Conservation (phyloP, 2,888 invertebrate species). For the Trissolcus brochymenae region DNA sequence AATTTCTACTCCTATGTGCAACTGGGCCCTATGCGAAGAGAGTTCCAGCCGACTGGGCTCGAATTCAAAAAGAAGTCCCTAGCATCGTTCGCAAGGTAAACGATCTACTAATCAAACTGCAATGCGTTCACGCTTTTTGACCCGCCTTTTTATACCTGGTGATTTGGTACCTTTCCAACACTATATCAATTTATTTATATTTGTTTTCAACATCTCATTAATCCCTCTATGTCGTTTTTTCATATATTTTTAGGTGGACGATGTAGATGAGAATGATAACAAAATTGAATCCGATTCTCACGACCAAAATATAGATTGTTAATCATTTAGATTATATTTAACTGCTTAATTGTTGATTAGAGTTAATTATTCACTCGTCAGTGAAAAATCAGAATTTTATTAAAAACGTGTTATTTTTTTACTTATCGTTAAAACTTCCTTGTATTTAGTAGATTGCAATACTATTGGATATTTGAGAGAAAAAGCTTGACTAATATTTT, state of each 20-base stretch:
- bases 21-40: conserved; percentile 78
- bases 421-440: neutral
- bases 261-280: conserved; percentile 6
- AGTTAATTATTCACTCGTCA: too few relatives aligned
- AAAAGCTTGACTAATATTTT: conserved; percentile 30
- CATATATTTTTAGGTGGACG: conserved; percentile 6
- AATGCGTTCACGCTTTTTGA: neutral
- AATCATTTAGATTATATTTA: too few relatives aligned
- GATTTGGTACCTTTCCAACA: neutral
- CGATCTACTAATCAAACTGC: neutral
- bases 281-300: neutral
- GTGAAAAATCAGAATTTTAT: too few relatives aligned
- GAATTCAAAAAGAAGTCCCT: conserved; percentile 78
- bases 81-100: conserved; percentile 78
- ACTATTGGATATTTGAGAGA: neutral
- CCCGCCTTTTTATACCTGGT: neutral
- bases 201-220: neutral
- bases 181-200: neutral
- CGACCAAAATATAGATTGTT: too few relatives aligned
- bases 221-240: conserved; percentile 2
- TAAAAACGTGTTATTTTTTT: neutral
- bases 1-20: conserved; percentile 78
- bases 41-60: conserved; percentile 78
- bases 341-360: too few relatives aligned
- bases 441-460: neutral